Conservation (phyloP, 2,797 vertebrate genomes). For the Sebastes iracundus region DNA sequence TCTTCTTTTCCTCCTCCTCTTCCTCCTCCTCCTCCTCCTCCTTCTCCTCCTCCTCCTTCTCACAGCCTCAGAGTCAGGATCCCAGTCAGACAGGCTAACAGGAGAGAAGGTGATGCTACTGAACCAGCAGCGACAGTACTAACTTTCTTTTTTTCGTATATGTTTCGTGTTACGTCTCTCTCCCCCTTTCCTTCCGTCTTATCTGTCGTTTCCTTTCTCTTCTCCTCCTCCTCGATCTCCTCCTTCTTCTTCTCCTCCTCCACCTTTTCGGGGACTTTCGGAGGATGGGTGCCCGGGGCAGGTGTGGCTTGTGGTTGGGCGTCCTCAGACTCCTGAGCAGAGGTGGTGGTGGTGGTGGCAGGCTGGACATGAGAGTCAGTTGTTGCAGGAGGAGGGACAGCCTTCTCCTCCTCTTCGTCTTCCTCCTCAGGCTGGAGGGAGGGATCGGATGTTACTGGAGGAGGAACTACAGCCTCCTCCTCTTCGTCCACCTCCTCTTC, state of each 20-base stretch:
- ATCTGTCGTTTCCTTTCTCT: not conserved
- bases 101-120: not conserved
- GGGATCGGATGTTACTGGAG: not conserved
- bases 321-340: not conserved
- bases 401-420: not conserved
- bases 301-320: not conserved
- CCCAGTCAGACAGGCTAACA: constrained; percentile 28
- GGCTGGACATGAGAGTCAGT: not conserved
- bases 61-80: constrained; percentile 43
- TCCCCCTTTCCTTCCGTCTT: not conserved
- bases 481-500: not conserved
- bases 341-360: not conserved
- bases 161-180: not conserved
- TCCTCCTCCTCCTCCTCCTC: constrained; percentile 25
- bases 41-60: constrained; percentile 26
- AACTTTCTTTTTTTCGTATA: accelerated
- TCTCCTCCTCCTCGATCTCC: not conserved
- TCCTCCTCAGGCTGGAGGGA: not conserved
- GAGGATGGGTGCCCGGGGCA: not conserved
- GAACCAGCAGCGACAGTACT: not conserved
- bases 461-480: not conserved
- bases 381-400: not conserved
- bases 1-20: not conserved
- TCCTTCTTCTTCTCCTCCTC: not conserved
- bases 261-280: not conserved